A percentile compares a stretch with the other conserved stretches of the same genome.
These are phyloP conservation scores for Chrysomallon squamiferum DNA, from an alignment of 1,140 invertebrate genomes.

Conservation along the genomic window DNA sequence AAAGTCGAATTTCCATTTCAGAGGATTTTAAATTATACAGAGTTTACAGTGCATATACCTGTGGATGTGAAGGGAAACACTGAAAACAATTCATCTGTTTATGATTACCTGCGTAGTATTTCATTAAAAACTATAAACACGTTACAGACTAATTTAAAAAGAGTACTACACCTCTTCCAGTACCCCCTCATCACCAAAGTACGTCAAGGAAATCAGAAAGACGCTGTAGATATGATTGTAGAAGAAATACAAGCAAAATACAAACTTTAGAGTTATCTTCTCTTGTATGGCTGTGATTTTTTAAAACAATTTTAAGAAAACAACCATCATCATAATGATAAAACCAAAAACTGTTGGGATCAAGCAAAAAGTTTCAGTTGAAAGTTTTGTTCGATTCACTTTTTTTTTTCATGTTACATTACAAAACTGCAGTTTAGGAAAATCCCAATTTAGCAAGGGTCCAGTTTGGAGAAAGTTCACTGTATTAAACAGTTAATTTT, in stretches of 20 bases:
- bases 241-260: not conserved
- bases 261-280: no score
- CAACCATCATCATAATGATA: no score
- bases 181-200: slow-evolving; percentile 19
- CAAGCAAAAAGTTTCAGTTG: no score
- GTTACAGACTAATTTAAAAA: slow-evolving; percentile 23
- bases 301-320: no score
- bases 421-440: no score
- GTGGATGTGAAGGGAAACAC: slow-evolving; percentile 5
- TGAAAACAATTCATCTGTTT: slow-evolving; percentile 12
- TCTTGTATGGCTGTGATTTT: no score
- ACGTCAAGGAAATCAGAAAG: not conserved
- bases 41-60: slow-evolving; percentile 35
- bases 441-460: no score
- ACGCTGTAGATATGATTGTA: slow-evolving; percentile 8
- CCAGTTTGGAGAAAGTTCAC: no score
- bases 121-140: slow-evolving; percentile 15
- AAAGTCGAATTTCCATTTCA: slow-evolving; percentile 35
- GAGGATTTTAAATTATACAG: slow-evolving; percentile 22
- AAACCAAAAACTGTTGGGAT: no score
- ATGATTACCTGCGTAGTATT: slow-evolving; percentile 21
- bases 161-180: slow-evolving; percentile 38
- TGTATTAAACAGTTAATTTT: no score
- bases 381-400: no score
- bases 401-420: no score